phyloP scores from a whole-genome alignment of 1,140 invertebrate species.

The Augochlora pura region DNA sequence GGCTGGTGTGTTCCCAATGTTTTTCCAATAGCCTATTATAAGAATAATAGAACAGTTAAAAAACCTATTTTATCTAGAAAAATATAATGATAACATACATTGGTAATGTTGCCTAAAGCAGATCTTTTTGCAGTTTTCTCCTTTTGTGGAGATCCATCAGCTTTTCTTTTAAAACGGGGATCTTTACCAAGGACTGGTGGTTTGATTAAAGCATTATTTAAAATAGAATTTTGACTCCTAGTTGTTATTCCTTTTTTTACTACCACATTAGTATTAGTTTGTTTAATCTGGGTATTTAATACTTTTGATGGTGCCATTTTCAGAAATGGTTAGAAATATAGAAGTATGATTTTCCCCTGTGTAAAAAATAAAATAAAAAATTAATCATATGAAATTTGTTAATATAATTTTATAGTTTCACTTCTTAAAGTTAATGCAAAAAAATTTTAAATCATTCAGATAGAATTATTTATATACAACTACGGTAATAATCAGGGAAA shows the following conservation, averaged over 20 bases:
- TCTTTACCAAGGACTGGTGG: constrained; percentile 68
- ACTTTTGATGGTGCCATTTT: constrained; percentile 83
- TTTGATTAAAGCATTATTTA: constrained; percentile 58
- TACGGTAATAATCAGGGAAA: too few relatives aligned
- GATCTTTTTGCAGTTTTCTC: constrained; percentile 83
- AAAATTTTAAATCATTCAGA: too few relatives aligned
- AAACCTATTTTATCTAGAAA: neutral
- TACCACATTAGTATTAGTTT: constrained; percentile 66
- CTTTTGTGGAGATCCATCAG: constrained; percentile 79
- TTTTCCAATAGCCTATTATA: constrained; percentile 73
- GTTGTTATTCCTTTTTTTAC: constrained; percentile 75
- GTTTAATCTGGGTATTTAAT: constrained; percentile 76
- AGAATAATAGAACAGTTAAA: neutral
- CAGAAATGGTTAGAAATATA: constrained; percentile 22
- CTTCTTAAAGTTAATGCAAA: too few relatives aligned
- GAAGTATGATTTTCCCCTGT: neutral
- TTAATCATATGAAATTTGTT: neutral
- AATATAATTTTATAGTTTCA: neutral
- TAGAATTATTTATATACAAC: too few relatives aligned
- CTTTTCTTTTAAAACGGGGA: constrained; percentile 78
- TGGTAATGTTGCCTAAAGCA: constrained; percentile 89
- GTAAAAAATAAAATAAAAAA: neutral
- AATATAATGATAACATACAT: constrained; percentile 78
- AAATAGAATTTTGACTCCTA: constrained; percentile 73
- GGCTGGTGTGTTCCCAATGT: constrained; percentile 67